Conservation (phyloP, 2,888 invertebrate genomes). For the Cephus nigrinus region DNA sequence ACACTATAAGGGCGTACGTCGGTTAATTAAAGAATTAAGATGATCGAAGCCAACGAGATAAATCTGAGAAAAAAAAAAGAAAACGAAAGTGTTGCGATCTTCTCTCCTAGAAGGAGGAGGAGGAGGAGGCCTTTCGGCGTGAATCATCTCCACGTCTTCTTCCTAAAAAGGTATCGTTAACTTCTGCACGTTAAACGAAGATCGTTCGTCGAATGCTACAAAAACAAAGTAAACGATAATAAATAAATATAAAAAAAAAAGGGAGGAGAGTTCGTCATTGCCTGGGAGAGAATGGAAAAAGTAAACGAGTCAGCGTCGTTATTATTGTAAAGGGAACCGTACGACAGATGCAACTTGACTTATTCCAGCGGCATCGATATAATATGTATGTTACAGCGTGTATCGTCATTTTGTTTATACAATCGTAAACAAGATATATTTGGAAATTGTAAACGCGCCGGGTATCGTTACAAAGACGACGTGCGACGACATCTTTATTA, state of each 20-base stretch:
- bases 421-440: background rate
- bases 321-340: background rate
- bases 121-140: background rate
- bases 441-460: background rate
- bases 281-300: background rate
- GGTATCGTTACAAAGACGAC: background rate
- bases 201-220: slow-evolving; percentile 21
- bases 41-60: background rate
- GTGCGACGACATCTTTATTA: background rate
- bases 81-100: background rate
- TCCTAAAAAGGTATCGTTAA: background rate
- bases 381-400: background rate
- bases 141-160: background rate
- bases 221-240: slow-evolving; percentile 23
- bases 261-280: background rate
- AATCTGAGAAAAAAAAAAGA: background rate
- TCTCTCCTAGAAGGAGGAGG: background rate
- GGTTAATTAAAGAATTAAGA: background rate
- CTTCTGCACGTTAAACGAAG: background rate
- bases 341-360: background rate
- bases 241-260: slow-evolving; percentile 29
- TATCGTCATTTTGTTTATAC: background rate
- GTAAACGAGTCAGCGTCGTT: background rate
- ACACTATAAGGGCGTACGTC: background rate
- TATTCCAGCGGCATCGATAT: background rate